phyloP scores from a whole-genome alignment of 2,113 vertebrate genomes.

The Grallaria varia region DNA sequence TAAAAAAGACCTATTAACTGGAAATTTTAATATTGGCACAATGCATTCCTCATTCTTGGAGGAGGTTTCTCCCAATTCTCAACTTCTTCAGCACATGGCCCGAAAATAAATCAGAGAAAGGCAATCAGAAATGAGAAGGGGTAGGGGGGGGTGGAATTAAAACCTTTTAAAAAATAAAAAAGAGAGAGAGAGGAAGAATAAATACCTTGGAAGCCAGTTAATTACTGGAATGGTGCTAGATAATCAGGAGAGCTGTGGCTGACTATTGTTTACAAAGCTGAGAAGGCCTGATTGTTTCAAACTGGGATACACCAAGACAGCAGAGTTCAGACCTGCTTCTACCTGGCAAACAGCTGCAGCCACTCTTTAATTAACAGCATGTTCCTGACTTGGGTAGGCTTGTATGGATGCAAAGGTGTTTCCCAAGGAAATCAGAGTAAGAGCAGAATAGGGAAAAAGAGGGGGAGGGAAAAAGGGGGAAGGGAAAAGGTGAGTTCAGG shows the following conservation, averaged over 20 bases:
- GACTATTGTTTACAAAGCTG: slow-evolving; percentile 13
- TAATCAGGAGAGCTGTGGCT: slow-evolving; percentile 18
- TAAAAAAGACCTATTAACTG: neutral
- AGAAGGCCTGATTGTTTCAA: neutral
- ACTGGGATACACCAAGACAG: neutral
- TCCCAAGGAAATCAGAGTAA: slow-evolving; percentile 74
- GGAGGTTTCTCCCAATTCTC: neutral
- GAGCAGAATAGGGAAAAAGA: slow-evolving; percentile 31
- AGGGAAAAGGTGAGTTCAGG: slow-evolving; percentile 72
- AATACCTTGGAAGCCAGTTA: neutral
- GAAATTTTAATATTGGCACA: neutral
- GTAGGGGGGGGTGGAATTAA: fast-evolving
- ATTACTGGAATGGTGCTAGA: neutral
- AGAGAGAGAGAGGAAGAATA: neutral
- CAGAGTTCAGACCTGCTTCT: slow-evolving; percentile 11
- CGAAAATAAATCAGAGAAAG: neutral
- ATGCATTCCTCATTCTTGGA: neutral
- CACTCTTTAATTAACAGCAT: slow-evolving; percentile 70
- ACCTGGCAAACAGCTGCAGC: slow-evolving; percentile 30
- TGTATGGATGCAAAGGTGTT: slow-evolving; percentile 65
- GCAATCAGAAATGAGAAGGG: neutral
- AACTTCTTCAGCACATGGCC: neutral
- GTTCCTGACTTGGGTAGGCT: slow-evolving; percentile 45
- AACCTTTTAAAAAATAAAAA: neutral
- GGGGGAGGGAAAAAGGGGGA: neutral